These are phyloP conservation scores for Smutsia temminckii DNA, from an alignment of 2,797 vertebrate species.

Conservation along the genomic window DNA sequence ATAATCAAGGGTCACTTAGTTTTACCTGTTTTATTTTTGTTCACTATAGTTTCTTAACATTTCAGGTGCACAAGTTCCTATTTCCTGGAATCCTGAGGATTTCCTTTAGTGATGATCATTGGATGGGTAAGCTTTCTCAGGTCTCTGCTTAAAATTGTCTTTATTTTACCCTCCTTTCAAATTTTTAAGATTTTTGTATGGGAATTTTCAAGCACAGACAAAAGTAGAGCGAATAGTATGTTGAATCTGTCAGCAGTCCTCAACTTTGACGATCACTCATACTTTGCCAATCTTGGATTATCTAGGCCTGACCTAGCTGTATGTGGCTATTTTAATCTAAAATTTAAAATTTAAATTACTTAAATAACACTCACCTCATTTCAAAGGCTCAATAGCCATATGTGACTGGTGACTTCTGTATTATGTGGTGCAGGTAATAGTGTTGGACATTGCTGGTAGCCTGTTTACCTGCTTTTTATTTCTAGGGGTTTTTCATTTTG, in stretches of 20 bases:
- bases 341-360: neutral
- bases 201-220: neutral
- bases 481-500: neutral
- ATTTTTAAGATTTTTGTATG: neutral
- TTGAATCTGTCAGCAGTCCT: neutral
- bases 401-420: neutral
- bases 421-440: neutral
- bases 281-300: neutral
- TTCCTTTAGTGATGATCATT: neutral
- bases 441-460: neutral
- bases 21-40: neutral
- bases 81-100: neutral
- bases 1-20: neutral
- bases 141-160: neutral
- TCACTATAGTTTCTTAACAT: neutral
- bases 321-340: neutral
- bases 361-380: neutral
- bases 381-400: neutral
- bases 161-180: neutral
- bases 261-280: neutral
- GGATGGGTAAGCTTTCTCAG: neutral
- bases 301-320: neutral
- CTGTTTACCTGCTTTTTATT: neutral
- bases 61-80: neutral
- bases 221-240: neutral